phyloP scores from a whole-genome alignment of 1,140 invertebrate species.

The Trichoplusia ni region DNA sequence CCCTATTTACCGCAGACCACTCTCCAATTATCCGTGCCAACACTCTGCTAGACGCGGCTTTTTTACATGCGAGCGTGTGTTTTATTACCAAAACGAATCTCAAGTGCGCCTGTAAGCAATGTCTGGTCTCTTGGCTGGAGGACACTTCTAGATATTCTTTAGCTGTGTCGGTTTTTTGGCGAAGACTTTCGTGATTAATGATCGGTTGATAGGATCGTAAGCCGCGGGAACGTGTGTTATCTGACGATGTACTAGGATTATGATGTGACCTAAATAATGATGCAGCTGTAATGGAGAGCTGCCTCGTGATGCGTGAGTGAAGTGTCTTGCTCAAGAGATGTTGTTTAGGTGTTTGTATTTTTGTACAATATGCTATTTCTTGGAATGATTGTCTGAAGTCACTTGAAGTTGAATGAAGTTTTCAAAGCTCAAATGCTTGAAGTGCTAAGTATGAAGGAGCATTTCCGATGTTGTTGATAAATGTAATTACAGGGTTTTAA shows the following conservation, averaged over 20 bases:
- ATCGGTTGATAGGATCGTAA: neutral
- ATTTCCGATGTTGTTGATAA: too few species aligned
- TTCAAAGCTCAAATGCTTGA: too few species aligned
- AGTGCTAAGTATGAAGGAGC: too few species aligned
- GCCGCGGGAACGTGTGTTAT: neutral
- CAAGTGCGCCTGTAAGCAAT: constrained; percentile 34
- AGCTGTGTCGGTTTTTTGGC: constrained; percentile 11
- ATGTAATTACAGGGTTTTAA: too few species aligned
- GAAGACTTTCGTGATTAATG: constrained; percentile 20
- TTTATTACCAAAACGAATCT: constrained; percentile 39
- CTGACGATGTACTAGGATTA: neutral
- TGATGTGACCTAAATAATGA: neutral
- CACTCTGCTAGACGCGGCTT: constrained; percentile 12
- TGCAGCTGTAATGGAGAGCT: neutral
- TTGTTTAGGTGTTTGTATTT: too few species aligned
- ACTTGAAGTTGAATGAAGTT: too few species aligned
- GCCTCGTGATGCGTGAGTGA: too few species aligned
- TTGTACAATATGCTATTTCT: too few species aligned
- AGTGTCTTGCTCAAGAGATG: too few species aligned
- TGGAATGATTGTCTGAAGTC: too few species aligned
- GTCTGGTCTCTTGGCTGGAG: constrained; percentile 26
- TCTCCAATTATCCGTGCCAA: neutral
- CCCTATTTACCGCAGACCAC: neutral
- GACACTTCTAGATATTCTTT: constrained; percentile 34
- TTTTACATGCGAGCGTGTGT: constrained; percentile 38